phyloP scores from a whole-genome alignment of 2,797 vertebrate species.

The Anguilla obscura region DNA sequence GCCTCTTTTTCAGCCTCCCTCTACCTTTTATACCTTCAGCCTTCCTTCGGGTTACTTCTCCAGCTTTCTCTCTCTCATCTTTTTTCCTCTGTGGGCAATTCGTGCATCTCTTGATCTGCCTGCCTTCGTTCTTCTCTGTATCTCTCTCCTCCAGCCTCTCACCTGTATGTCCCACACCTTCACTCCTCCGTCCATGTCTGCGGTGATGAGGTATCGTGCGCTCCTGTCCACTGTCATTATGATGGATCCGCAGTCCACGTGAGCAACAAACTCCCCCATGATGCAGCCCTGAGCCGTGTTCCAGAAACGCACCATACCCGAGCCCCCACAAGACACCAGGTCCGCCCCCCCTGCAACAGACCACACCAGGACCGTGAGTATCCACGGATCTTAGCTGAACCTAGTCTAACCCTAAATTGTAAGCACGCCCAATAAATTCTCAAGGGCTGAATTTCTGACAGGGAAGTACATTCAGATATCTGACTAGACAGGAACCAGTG shows the following conservation, averaged over 20 bases:
- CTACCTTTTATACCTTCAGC: not conserved
- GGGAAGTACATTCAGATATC: not conserved
- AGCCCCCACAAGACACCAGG: constrained; percentile 68
- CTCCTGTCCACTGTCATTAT: constrained; percentile 60
- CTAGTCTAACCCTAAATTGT: not conserved
- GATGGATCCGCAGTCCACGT: constrained; percentile 59
- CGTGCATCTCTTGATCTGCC: not conserved
- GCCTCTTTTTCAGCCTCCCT: constrained; percentile 35
- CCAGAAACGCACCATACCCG: constrained; percentile 75
- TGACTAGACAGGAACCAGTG: not conserved
- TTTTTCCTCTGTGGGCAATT: not conserved
- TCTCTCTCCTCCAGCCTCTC: constrained; percentile 6
- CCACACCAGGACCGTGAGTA: not conserved
- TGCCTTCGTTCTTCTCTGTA: not conserved
- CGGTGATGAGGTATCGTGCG: constrained; percentile 66
- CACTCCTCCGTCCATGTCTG: constrained; percentile 66
- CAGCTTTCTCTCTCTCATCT: constrained; percentile 1
- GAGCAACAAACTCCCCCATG: constrained; percentile 70
- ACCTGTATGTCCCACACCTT: constrained; percentile 73
- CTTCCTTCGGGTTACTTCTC: constrained; percentile 15
- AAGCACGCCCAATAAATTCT: not conserved
- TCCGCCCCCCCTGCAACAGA: constrained; percentile 64
- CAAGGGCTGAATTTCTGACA: not conserved
- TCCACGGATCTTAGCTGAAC: not conserved
- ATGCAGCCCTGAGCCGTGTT: constrained; percentile 55